phyloP scores from a whole-genome alignment of 2,797 vertebrate genomes.

The Anableps anableps region DNA sequence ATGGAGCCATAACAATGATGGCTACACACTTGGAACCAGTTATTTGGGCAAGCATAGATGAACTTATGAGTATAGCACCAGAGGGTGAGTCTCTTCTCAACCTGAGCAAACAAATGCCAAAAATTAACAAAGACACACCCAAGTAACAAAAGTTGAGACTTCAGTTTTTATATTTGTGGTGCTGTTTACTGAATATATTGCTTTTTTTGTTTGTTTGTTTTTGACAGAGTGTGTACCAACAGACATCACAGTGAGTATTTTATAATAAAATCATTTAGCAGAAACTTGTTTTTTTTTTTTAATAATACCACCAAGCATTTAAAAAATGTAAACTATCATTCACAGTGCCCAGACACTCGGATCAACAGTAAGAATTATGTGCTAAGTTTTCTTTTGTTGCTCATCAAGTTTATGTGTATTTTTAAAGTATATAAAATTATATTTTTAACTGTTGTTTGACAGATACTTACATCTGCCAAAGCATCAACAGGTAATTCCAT shows the following conservation, averaged over 20 bases:
- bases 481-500: constrained; percentile 64
- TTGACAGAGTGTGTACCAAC: constrained; percentile 63
- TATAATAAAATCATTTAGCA: neutral
- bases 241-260: constrained; percentile 59
- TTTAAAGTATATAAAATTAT: neutral
- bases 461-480: constrained; percentile 65
- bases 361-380: constrained; percentile 65
- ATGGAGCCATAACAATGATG: constrained; percentile 35
- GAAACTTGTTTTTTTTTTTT: neutral
- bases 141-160: neutral
- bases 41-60: constrained; percentile 50
- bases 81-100: constrained; percentile 52
- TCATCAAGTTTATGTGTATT: neutral
- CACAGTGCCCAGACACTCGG: constrained; percentile 67
- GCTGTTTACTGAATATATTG: neutral
- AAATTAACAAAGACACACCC: neutral
- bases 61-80: constrained; percentile 55
- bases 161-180: neutral
- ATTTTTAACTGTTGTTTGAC: constrained; percentile 21
- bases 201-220: constrained; percentile 11
- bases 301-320: neutral
- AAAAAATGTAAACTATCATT: constrained; percentile 11
- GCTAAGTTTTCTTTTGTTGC: neutral
- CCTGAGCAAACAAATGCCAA: neutral
- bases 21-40: constrained; percentile 47